A percentile compares a stretch with the other conserved stretches of the same genome.
phyloP scores from a whole-genome alignment of 2,888 invertebrate genomes.

The Vesta saturnalis region DNA sequence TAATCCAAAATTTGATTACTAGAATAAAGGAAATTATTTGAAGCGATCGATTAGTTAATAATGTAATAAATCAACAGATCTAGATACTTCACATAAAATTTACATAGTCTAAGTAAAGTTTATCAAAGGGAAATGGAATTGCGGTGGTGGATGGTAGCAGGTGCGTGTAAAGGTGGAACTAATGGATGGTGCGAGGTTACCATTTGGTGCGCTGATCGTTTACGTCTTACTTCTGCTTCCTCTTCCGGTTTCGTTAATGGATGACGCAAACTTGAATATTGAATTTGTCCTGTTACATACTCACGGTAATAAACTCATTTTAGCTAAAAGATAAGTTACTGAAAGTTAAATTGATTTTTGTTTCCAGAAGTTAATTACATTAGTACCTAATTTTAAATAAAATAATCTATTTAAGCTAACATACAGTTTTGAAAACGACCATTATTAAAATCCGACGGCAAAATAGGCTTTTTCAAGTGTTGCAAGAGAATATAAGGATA shows the following conservation, averaged over 20 bases:
- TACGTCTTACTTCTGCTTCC: conserved; percentile 39
- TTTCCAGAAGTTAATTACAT: background rate
- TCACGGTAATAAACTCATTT: background rate
- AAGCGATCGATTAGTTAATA: conserved; percentile 19
- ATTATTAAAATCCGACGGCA: too few relatives aligned
- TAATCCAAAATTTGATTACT: background rate
- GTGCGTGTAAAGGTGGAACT: conserved; percentile 39
- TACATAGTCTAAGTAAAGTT: conserved; percentile 40
- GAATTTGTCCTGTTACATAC: conserved; percentile 37
- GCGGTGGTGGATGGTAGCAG: conserved; percentile 39
- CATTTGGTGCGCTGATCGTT: conserved; percentile 38
- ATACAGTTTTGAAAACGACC: too few relatives aligned
- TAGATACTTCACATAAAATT: conserved; percentile 34
- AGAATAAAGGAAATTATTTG: background rate
- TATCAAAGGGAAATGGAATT: conserved; percentile 40
- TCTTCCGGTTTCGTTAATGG: conserved; percentile 39
- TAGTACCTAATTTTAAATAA: too few relatives aligned
- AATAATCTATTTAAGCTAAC: too few relatives aligned
- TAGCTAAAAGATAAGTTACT: conserved; percentile 26
- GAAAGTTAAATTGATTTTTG: conserved; percentile 29
- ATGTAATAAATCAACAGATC: conserved; percentile 34
- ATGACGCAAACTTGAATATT: conserved; percentile 40
- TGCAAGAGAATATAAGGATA: too few relatives aligned
- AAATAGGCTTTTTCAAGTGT: too few relatives aligned
- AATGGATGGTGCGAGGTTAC: conserved; percentile 39